A percentile compares a stretch with the other conserved stretches of the same genome.
Evolutionary conservation across 2,797 vertebrate genomes (phyloP).

Genomic region (Acrossocheilus fasciatus): DNA sequence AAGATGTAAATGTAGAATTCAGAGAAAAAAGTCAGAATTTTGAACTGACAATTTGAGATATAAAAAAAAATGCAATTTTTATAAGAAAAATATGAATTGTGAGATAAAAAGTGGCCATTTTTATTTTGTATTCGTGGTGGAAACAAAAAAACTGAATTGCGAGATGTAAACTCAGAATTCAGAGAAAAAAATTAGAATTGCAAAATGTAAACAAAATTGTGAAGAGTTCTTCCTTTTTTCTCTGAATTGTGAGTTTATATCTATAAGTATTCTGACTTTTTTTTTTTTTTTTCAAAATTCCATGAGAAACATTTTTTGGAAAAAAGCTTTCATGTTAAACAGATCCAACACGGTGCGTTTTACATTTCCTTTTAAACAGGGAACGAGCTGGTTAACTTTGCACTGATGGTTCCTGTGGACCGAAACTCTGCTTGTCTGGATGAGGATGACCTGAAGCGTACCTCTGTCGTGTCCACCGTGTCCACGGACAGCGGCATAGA

Average conservation of each 20-base stretch:
- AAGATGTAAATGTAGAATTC: no score
- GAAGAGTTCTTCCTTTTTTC: neutral
- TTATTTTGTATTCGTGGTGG: neutral
- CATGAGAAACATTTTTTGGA: neutral
- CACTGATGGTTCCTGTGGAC: conserved; percentile 61
- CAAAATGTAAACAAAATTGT: no score
- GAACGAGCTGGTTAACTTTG: conserved; percentile 82
- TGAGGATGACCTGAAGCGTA: conserved; percentile 63
- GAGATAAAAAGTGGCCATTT: neutral
- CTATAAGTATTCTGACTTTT: neutral
- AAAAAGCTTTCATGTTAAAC: neutral
- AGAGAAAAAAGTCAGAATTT: no score
- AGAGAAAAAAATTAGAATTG: neutral
- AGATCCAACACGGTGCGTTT: neutral
- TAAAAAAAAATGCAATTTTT: no score
- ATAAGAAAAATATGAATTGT: neutral
- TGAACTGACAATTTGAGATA: neutral
- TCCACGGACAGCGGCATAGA: conserved; percentile 84
- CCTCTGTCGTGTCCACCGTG: conserved; percentile 69
- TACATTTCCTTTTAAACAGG: conserved; percentile 69
- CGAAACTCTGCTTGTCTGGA: conserved; percentile 67
- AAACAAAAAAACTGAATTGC: neutral
- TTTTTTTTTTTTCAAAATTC: neutral
- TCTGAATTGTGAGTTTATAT: neutral
- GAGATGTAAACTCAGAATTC: neutral